phyloP scores from a whole-genome alignment of 2,113 vertebrate species.

The Apistogramma diplotaenia region DNA sequence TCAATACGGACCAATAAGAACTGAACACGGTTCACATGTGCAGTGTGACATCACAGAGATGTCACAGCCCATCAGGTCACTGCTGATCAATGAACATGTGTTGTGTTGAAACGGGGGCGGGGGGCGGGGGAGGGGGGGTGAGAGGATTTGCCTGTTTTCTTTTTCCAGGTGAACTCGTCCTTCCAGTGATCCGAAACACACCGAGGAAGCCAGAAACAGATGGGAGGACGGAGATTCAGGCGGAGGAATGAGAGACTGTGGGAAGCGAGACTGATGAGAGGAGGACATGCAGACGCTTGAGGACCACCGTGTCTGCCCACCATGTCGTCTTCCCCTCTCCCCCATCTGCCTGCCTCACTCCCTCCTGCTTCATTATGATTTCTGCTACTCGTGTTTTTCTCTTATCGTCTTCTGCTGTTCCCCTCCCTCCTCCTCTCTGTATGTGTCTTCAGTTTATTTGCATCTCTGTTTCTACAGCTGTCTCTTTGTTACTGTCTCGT shows the following conservation, averaged over 20 bases:
- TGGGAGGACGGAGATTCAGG: conserved; percentile 10
- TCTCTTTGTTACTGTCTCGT: not conserved
- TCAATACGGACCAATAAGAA: not conserved
- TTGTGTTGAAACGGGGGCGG: too few species aligned
- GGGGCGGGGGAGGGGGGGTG: too few species aligned
- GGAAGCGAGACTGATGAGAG: conserved; percentile 46
- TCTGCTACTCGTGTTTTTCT: conserved; percentile 27
- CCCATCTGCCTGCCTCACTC: conserved; percentile 26
- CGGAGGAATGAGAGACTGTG: conserved; percentile 32
- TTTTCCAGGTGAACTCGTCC: not conserved
- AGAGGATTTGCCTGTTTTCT: rapidly evolving
- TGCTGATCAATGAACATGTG: not conserved
- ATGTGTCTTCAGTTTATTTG: not conserved
- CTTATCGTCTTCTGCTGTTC: conserved; percentile 33
- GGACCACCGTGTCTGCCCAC: conserved; percentile 65
- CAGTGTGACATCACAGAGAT: not conserved
- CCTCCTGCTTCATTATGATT: conserved; percentile 26
- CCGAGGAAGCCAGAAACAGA: conserved; percentile 11
- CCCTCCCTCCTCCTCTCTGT: conserved; percentile 15
- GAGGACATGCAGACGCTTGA: conserved; percentile 47
- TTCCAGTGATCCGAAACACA: conserved; percentile 8
- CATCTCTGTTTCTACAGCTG: conserved; percentile 57
- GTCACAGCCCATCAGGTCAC: not conserved
- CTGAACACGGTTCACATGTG: too few species aligned
- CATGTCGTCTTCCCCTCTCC: conserved; percentile 42